A percentile compares a stretch with the other conserved stretches of the same genome.
These are phyloP conservation scores for Sciurus vulgaris DNA, from an alignment of 2,797 vertebrate genomes.

Conservation along the genomic window DNA sequence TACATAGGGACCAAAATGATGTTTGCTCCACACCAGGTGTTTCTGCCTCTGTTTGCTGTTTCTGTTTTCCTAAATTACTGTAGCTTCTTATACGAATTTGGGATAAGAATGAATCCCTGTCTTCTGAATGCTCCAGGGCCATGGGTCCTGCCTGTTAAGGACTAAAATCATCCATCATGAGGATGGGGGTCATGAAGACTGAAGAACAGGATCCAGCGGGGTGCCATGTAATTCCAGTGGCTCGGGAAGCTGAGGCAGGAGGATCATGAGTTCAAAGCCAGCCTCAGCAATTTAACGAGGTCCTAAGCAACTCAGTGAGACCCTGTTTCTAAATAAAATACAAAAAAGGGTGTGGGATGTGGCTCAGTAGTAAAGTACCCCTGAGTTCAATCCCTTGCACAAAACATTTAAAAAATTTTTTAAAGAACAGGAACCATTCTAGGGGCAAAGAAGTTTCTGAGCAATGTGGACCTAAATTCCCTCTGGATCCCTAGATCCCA, in stretches of 20 bases:
- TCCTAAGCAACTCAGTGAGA: too few species aligned
- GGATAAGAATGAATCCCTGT: neutral
- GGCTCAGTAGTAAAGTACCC: too few species aligned
- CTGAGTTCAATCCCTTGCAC: too few species aligned
- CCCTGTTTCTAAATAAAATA: too few species aligned
- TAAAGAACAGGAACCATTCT: neutral
- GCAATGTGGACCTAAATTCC: neutral
- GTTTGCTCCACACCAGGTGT: neutral
- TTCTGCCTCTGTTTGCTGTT: neutral
- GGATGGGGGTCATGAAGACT: neutral
- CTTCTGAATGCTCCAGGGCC: neutral
- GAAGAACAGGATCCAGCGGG: neutral
- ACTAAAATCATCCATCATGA: neutral
- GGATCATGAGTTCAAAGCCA: too few species aligned
- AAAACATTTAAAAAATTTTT: too few species aligned
- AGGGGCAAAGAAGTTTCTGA: neutral
- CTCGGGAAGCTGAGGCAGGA: too few species aligned
- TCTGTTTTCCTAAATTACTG: slow-evolving; percentile 10
- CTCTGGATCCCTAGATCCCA: neutral
- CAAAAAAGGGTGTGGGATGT: too few species aligned
- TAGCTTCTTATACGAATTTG: neutral
- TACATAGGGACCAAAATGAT: neutral
- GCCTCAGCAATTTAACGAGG: too few species aligned
- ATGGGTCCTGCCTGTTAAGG: neutral
- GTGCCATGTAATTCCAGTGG: too few species aligned